Percentiles rank a stretch among this genome's conserved stretches.
Evolutionary conservation across 2,888 invertebrate genomes (phyloP).

Genomic region (Tenodera sinensis): DNA sequence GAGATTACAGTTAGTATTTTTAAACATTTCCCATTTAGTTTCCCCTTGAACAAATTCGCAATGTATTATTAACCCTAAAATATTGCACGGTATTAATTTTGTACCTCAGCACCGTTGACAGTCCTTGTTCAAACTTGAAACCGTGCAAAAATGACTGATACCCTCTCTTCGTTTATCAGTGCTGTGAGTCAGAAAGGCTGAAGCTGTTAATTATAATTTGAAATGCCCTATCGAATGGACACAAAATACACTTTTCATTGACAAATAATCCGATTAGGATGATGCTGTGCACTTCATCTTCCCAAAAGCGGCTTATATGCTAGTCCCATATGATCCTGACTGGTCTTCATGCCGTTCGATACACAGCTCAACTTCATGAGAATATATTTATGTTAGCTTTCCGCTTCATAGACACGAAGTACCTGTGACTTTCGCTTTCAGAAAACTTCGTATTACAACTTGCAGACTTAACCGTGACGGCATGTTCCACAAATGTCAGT

Average conservation of each 20-base stretch:
- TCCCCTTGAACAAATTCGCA: too few relatives aligned
- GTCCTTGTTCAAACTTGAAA: background rate
- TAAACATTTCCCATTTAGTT: too few relatives aligned
- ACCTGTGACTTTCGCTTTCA: too few relatives aligned
- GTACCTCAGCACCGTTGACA: too few relatives aligned
- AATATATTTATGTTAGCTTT: background rate
- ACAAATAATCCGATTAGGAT: constrained; percentile 16
- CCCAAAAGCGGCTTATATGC: background rate
- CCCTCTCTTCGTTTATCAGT: background rate
- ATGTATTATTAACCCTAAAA: too few relatives aligned
- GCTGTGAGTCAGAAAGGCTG: background rate
- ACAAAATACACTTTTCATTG: background rate
- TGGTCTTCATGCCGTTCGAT: background rate
- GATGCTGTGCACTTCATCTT: constrained; percentile 13
- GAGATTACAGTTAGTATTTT: too few relatives aligned
- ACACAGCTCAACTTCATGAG: background rate
- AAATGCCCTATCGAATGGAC: background rate
- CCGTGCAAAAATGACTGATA: background rate
- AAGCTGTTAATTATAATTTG: background rate
- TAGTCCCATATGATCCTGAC: background rate
- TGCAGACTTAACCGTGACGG: too few relatives aligned
- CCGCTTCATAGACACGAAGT: too few relatives aligned
- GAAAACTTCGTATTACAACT: too few relatives aligned
- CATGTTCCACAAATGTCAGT: too few relatives aligned
- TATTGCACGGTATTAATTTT: too few relatives aligned